Evolutionary conservation across 2,888 invertebrate genomes (phyloP).

Genomic region (Phasia obesa): DNA sequence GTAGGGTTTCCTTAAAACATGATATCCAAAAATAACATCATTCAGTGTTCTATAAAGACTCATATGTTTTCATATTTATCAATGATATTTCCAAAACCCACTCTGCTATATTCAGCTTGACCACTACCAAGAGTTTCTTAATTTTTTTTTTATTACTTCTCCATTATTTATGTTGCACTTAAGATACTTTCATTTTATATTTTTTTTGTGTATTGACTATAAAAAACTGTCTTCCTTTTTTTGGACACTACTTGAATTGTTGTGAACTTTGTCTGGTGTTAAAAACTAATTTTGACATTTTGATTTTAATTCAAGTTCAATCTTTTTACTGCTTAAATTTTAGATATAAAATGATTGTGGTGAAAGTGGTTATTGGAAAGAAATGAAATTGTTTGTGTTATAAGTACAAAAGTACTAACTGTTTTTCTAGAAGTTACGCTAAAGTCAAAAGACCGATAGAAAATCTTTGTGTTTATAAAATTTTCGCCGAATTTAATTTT

Average conservation of each 20-base stretch:
- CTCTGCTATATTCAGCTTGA: slow-evolving; percentile 22
- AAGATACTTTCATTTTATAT: slow-evolving; percentile 65
- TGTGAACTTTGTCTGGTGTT: slow-evolving; percentile 41
- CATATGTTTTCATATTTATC: neutral
- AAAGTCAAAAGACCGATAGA: too few species aligned
- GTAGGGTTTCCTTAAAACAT: slow-evolving; percentile 38
- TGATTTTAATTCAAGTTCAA: neutral
- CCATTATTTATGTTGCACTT: slow-evolving; percentile 74
- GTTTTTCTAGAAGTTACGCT: too few species aligned
- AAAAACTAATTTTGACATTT: slow-evolving; percentile 21
- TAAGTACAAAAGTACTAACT: too few species aligned
- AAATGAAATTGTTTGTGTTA: too few species aligned
- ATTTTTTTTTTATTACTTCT: slow-evolving; percentile 42
- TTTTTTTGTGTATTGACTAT: neutral
- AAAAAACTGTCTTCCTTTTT: neutral
- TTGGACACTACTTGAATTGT: neutral
- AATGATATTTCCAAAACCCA: slow-evolving; percentile 5
- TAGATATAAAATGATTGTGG: neutral
- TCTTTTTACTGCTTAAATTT: neutral
- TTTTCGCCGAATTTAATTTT: too few species aligned
- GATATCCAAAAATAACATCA: slow-evolving; percentile 33
- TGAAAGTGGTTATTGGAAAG: too few species aligned
- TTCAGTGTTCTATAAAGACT: slow-evolving; percentile 27
- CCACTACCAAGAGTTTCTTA: slow-evolving; percentile 23
- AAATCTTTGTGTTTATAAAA: too few species aligned